These are phyloP conservation scores for Hyaena hyaena DNA, from an alignment of 2,113 vertebrate genomes.

Conservation along the genomic window DNA sequence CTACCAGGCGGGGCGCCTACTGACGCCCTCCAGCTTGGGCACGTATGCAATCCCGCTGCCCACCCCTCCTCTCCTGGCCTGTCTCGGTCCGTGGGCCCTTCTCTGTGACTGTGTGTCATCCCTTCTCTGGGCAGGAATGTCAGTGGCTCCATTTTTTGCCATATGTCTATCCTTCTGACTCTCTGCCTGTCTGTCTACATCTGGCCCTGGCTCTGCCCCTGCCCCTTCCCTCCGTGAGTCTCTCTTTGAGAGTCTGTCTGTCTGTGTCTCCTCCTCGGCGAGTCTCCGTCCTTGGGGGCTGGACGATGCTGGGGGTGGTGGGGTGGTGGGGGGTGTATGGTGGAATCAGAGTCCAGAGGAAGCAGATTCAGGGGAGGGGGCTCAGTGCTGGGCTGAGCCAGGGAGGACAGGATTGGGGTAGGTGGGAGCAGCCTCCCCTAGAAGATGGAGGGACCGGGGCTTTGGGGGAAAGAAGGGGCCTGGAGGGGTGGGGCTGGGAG, in stretches of 20 bases:
- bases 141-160: constrained; percentile 6
- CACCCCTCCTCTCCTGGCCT: neutral
- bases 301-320: neutral
- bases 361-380: neutral
- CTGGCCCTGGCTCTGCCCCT: neutral
- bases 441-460: neutral
- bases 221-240: neutral
- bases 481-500: neutral
- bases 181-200: constrained; percentile 4
- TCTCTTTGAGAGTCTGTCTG: neutral
- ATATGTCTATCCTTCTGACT: neutral
- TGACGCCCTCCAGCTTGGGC: neutral
- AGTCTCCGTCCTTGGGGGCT: constrained; percentile 40
- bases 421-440: neutral
- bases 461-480: neutral
- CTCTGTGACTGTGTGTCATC: neutral
- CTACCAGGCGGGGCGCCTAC: neutral
- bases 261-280: neutral
- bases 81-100: constrained; percentile 16
- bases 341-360: neutral
- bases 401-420: constrained; percentile 2
- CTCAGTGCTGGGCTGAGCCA: neutral
- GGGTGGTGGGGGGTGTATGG: neutral
- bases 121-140: neutral
- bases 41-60: neutral